Evolutionary conservation across 2,797 vertebrate genomes (phyloP), one percentile per base, ranked within the genome.

Genomic region (Rhinatrema bivittatum): DNA sequence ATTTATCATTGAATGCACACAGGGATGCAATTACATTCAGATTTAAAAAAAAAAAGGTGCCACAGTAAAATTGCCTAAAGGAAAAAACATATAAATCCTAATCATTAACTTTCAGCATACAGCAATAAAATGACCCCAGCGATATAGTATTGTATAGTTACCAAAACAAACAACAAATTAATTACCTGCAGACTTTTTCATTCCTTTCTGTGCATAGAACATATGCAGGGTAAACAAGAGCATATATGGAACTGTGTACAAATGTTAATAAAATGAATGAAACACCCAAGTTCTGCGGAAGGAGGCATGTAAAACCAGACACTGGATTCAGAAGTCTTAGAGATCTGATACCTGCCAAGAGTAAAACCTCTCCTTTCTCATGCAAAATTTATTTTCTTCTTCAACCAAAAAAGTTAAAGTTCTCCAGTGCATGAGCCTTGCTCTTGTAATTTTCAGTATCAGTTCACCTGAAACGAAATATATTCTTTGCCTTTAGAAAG

Each of bases 251-350:
- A 36, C 17, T 36, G 29, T 49, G 43, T 19, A 30, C 4, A 19
- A 16, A 33, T 25, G 34, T 46, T 20, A 39, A 12, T 27, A 36
- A 36, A 42, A 7, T 23, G 34, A 44, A 43, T 14, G 6, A 41
- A 17, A 39, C 35, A 39, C 43, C 16, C 53, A 60, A 36, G 1
- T 6, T 43, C 45, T 45, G 63, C 50, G 37, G 45, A 62, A 29
- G 7, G 14, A n/a, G n/a, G n/a, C n/a, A n/a, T n/a, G n/a, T n/a
- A n/a, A n/a, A n/a, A n/a, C n/a, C n/a, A n/a, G n/a, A n/a, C n/a
- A n/a, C n/a, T n/a, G n/a, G n/a, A n/a, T n/a, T n/a, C n/a, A n/a
- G n/a, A n/a, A n/a, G n/a, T n/a, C n/a, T n/a, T n/a, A n/a, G n/a
- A n/a, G 14, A 32, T 30, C 20, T 36, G 18, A 4, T 20, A 26